Conservation (phyloP, 2,113 vertebrate genomes). For the Nansenia antarctica region DNA sequence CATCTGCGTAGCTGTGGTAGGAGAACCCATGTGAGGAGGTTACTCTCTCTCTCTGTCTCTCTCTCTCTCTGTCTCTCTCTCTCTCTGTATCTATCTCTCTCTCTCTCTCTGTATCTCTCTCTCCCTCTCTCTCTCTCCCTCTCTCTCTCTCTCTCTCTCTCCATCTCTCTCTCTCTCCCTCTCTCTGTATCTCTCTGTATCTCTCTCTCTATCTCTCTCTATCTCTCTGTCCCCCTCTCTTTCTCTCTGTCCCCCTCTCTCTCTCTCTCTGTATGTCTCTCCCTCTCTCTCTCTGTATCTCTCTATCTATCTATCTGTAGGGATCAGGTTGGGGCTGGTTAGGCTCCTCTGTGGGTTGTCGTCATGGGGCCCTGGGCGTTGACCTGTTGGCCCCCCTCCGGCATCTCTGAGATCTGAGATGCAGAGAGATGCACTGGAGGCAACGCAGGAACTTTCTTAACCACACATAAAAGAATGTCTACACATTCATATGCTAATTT, state of each 20-base stretch:
- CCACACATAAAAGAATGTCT: constrained; percentile 50
- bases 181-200: not conserved
- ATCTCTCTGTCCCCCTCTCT: not conserved
- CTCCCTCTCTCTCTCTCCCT: constrained; percentile 1
- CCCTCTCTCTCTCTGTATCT: not conserved
- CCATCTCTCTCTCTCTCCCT: not conserved
- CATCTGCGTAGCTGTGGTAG: too few relatives aligned
- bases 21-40: not conserved
- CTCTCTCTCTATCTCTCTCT: not conserved
- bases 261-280: constrained; percentile 1
- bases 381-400: constrained; percentile 1
- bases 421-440: not conserved
- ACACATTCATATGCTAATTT: constrained; percentile 60
- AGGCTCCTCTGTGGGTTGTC: constrained; percentile 13
- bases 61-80: too few relatives aligned
- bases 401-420: constrained; percentile 13
- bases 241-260: not conserved
- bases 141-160: not conserved
- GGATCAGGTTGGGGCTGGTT: constrained; percentile 27
- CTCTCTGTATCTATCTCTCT: too few relatives aligned
- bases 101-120: not conserved
- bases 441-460: constrained; percentile 1
- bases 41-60: not conserved
- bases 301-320: not conserved
- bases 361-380: constrained; percentile 17